Percentiles rank a stretch among this genome's conserved stretches.
phyloP scores from a whole-genome alignment of 1,140 invertebrate genomes.

The Apolygus lucorum region DNA sequence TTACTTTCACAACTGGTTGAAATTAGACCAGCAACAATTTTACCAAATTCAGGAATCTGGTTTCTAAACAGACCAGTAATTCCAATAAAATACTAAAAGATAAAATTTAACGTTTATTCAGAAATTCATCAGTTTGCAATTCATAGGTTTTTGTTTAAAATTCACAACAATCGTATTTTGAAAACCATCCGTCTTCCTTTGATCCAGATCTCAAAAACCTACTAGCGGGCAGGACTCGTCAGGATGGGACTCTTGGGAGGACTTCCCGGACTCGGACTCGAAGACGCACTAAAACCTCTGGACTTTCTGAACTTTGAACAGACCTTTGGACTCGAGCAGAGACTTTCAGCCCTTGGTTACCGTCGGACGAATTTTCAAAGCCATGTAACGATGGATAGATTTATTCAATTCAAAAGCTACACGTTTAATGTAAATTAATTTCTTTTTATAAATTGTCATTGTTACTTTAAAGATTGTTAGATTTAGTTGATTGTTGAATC shows the following conservation, averaged over 20 bases:
- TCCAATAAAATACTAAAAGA: neutral
- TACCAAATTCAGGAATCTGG: neutral
- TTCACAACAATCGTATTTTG: neutral
- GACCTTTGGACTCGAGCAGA: no score
- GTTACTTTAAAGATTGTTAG: no score
- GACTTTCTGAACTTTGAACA: no score
- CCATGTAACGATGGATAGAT: no score
- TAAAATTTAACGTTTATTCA: neutral
- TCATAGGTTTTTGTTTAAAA: neutral
- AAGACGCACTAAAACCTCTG: neutral
- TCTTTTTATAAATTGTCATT: no score
- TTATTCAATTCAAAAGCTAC: no score
- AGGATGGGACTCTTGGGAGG: slow-evolving; percentile 16
- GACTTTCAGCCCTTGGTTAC: no score
- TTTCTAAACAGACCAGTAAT: neutral
- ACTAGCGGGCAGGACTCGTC: neutral
- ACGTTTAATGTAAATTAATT: no score
- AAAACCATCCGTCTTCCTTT: neutral
- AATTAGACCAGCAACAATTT: no score
- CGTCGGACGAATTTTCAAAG: no score
- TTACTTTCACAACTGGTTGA: no score
- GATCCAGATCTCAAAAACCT: slow-evolving; percentile 13
- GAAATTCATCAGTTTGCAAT: neutral
- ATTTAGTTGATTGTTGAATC: no score
- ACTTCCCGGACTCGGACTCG: neutral